Base-by-base conservation (phyloP, 2,888 invertebrate species). In the Pammene fasciana region DNA sequence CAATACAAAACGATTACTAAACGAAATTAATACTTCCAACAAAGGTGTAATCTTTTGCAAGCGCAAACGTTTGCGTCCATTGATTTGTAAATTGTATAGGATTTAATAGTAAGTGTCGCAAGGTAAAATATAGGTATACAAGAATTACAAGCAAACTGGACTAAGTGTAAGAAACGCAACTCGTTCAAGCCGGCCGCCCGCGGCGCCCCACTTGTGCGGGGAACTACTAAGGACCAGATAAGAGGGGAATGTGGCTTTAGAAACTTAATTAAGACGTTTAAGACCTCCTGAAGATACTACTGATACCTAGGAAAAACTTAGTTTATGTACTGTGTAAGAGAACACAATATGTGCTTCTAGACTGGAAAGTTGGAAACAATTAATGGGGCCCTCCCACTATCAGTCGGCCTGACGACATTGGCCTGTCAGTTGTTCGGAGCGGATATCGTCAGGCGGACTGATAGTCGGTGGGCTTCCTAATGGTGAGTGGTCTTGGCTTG, bases 201-300 rank as follows among this genome's bases (percentile, higher is more conserved):
- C 74, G 72, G 71, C 78, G 86, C 73, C 80, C 87, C 78, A 87
- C 82, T 85, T 87, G 83, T 75, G 81, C 79, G 79, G 80, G 75
- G 75, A 75, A 74, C 76, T 73, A 70, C 73, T 71, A 74, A 77
- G 76, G 77, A 76, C 67, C 45, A 70, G 65, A 71, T 68, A 68
- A 59, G 67, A 72, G 48, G 56, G 65, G 68, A 68, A 68, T 70
- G 59, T 60, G 36, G 38, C 46, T 54, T 68, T 59, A 70, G 59
- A 65, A 59, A 48, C 13, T 65, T 60, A 60, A 60, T 61, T 45
- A 68, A 65, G 52, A 26, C 14, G n/a, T 46, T 46, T 46, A 46
- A 14, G 64, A 48, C 43, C 34, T 62, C 60, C 70, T 64, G 64
- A 64, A 72, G 62, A 38, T 67, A 46, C 46, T 56, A 41, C 67